Conservation (phyloP, 2,888 invertebrate genomes). For the Monopis laevigella region DNA sequence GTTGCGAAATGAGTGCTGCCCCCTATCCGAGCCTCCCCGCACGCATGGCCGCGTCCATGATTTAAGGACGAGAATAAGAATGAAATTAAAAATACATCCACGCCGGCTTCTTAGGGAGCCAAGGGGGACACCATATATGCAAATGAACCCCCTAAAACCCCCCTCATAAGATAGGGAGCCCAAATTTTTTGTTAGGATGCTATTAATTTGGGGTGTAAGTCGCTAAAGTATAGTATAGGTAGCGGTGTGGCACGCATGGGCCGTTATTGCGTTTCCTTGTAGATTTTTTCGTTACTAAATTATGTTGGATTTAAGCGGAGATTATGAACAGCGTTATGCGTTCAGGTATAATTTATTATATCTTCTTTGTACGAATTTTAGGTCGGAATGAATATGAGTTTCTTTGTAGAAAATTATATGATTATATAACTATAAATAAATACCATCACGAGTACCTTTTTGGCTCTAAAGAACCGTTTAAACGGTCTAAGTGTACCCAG, state of each 20-base stretch:
- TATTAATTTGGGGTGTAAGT: slow-evolving; percentile 67
- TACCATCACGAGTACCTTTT: too few relatives aligned
- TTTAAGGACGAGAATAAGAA: slow-evolving; percentile 68
- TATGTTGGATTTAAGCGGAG: slow-evolving; percentile 42
- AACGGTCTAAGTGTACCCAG: too few relatives aligned
- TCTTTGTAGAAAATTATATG: too few relatives aligned
- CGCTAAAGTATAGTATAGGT: slow-evolving; percentile 44
- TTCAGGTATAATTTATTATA: slow-evolving; percentile 36
- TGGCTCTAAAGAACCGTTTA: too few relatives aligned
- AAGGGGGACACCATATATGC: slow-evolving; percentile 61
- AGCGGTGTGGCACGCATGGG: slow-evolving; percentile 24
- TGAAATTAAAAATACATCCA: slow-evolving; percentile 68
- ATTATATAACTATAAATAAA: too few relatives aligned
- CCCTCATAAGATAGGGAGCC: slow-evolving; percentile 53
- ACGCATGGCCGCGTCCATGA: slow-evolving; percentile 68
- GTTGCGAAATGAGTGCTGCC: slow-evolving; percentile 20
- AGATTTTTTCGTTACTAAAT: slow-evolving; percentile 46
- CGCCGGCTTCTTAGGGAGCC: slow-evolving; percentile 60
- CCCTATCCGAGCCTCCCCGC: slow-evolving; percentile 35
- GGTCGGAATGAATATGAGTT: too few relatives aligned
- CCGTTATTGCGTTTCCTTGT: slow-evolving; percentile 35
- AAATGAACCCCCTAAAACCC: slow-evolving; percentile 49
- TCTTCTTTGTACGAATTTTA: too few relatives aligned
- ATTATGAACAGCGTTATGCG: slow-evolving; percentile 50
- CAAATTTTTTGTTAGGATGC: slow-evolving; percentile 63